Evolutionary conservation across 2,797 vertebrate genomes (phyloP), one percentile per base, ranked within the genome.

Genomic region (Typhlichthys eigenmanni): DNA sequence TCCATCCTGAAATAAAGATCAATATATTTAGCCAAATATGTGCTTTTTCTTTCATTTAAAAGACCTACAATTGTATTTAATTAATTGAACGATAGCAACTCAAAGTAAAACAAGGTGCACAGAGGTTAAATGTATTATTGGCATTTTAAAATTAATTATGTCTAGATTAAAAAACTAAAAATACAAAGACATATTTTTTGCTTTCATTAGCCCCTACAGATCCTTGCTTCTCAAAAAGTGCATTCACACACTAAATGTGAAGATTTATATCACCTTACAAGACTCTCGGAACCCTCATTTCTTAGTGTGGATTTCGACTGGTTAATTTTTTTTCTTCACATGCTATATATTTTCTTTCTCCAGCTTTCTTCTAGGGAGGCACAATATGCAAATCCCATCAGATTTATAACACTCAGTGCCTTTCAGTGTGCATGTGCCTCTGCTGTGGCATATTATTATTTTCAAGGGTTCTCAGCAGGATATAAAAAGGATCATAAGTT

Each of bases 381-480:
- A 83, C 80, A 89, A 88, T 84, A 87, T 88, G 86, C 84, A 85
- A 89, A 90, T 88, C 82, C 85, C 80, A 75, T 80, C 80, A 83
- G 73, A 92, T 92, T 87, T 87, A 86, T 85, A 88, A 84, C 85
- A 84, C 87, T 89, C 77, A 17, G 48, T 49, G 75, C 68, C 79
- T 87, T 87, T 87, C 76, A 83, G 80, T 70, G 80, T 74, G 79
- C 71, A 70, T 80, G 75, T 75, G 80, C 80, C 77, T 79, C 82
- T 85, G 74, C 80, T 82, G 81, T 74, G 75, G 64, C 76, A 80
- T 82, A 72, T 90, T 86, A 85, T 90, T 89, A 90, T 82, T 87
- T 88, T 90, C 83, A 87, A 89, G 86, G 83, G 86, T 90, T 88
- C 87, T 86, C 86, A 88, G 88, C 86, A 58, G 88, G 87, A 86